Base-by-base conservation (phyloP, 2,797 vertebrate species). In the Picus viridis region DNA sequence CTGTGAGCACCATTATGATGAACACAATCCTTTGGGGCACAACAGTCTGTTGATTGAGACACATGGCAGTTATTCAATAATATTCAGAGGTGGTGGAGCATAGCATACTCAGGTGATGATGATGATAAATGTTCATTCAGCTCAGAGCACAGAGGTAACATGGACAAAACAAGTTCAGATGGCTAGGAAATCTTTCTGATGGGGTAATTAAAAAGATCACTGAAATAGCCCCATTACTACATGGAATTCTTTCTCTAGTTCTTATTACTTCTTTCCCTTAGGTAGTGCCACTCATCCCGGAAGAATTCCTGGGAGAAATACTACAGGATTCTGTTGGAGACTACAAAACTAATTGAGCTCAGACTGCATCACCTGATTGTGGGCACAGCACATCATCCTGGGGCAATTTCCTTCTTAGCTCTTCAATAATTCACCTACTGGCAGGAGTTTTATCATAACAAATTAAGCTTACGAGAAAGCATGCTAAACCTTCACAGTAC, bases 351-450 rank as follows among this genome's bases (percentile, higher is more conserved):
- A 74, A 65, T 1, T 26, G 26, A 65, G 75, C 26, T n/a, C 63
- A 69, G 53, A 45, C 18, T 24, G 1, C 6, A 74, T 49, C 85
- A 85, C 65, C 36, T 23, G 43, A 61, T 1, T 70, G 30, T 18
- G 63, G 69, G 26, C 79, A 81, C 32, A 61, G 47, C 3, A 0
- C 61, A 51, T 58, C 53, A 90, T 27, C 5, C 4, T 70, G 41
- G 14, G 58, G 29, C 84, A 63, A 88, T 53, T 93, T 90, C 75
- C 83, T 77, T 58, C 62, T 69, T 6, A 62, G 15, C 13, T 77
- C 54, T 77, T 91, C 81, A 91, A 74, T 86, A 86, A 93, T 85
- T 92, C 75, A 94, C 36, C 41, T 56, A 26, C 39, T 57, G n/a
- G 74, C 36, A 76, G 54, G 6, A 77, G 12, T 69, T 26, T 67